Base-by-base conservation (phyloP, 2,888 invertebrate genomes). In the Hipparchia semele region DNA sequence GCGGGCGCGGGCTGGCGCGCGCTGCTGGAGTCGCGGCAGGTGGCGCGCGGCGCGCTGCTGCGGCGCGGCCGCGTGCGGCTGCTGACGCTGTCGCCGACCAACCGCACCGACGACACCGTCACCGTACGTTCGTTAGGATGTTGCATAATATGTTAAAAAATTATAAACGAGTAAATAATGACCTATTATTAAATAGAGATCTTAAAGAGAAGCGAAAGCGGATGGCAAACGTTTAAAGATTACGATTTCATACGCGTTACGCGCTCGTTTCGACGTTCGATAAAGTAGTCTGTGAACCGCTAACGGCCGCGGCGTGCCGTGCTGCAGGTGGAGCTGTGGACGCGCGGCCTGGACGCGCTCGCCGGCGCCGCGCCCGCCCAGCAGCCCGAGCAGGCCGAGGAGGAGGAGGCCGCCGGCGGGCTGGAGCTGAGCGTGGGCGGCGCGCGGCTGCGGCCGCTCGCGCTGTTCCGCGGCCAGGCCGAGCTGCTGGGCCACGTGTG, bases 401-500 rank as follows among this genome's bases (percentile, higher is more conserved):
- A 46, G 68, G 85, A 81, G 75, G 81, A 77, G 58, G 76, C 78
- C 59, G 81, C 79, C 58, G 90, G 82, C 56, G 86, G 85, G 1
- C 85, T 90, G 61, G 84, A 81, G 75, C 78, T 90, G 66, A 10
- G 76, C 54, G 87, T 87, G 77, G 84, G 73, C 72, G 90, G 88
- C 66, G 87, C 76, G 75, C 82, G 86, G n/a, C 78, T 84, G 78
- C 83, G 73, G 0, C 79, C 76, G 70, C n/a, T 84, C 53, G 67
- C 78, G 54, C 81, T 86, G 45, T 87, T 87, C 80, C 65, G 46
- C 81, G 84, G 64, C 81, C 84, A 87, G 85, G 88, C 85, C 62
- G 89, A 89, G 86, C 83, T 91, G 81, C 83, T 91, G 79, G 87
- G 82, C 5, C 90, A 86, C 84, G 84, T 91, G 83, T 91, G 91